Evolutionary conservation across 2,888 invertebrate genomes (phyloP).

Genomic region (Sphaerophoria taeniata): DNA sequence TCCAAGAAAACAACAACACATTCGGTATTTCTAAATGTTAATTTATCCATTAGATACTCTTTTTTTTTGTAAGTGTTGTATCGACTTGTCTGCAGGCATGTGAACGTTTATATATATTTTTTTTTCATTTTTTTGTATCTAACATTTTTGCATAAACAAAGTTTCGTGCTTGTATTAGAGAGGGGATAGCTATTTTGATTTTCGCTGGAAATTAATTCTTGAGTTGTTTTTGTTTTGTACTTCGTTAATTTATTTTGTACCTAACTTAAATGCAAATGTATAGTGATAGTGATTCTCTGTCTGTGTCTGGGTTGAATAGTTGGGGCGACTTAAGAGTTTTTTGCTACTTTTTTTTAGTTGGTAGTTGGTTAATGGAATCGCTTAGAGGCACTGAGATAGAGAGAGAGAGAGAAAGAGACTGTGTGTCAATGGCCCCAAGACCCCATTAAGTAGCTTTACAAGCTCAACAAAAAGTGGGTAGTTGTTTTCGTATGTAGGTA

Average conservation of each 20-base stretch:
- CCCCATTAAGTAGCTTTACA: conserved; percentile 60
- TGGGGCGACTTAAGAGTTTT: neutral
- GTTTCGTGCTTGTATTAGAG: neutral
- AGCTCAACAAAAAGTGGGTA: conserved; percentile 31
- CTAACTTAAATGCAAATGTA: conserved; percentile 53
- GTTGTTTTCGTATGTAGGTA: neutral
- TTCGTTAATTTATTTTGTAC: neutral
- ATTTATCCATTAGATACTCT: conserved; percentile 67
- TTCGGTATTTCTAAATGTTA: conserved; percentile 55
- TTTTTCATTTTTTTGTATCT: conserved; percentile 16
- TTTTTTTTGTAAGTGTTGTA: conserved; percentile 29
- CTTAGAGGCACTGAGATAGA: no score
- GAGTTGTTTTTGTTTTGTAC: neutral
- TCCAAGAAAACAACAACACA: conserved; percentile 17
- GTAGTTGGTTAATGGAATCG: no score
- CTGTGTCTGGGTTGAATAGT: conserved; percentile 8
- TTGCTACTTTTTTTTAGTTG: neutral
- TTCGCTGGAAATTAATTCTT: conserved; percentile 17
- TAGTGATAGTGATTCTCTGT: conserved; percentile 17
- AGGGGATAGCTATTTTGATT: neutral
- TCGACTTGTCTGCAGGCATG: conserved; percentile 22
- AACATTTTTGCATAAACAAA: conserved; percentile 41
- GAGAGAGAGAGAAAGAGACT: conserved; percentile 25
- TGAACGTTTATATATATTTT: conserved; percentile 23
- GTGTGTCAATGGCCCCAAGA: conserved; percentile 69